Conservation (phyloP, 1,140 invertebrate genomes). For the Ladona fulva region DNA sequence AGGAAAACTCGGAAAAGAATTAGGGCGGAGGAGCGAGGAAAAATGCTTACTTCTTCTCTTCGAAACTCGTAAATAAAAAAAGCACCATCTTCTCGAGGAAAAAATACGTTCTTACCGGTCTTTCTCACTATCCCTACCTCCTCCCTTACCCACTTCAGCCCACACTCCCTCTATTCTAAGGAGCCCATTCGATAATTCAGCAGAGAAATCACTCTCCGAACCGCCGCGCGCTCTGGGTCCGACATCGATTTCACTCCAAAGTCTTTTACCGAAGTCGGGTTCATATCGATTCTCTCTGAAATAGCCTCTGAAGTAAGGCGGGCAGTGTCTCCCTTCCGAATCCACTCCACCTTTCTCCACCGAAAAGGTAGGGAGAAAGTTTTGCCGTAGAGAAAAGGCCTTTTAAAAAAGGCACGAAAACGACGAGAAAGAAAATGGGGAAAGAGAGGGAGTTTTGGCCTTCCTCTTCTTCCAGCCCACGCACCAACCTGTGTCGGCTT, state of each 20-base stretch:
- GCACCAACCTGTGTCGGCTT: background rate
- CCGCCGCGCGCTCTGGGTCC: background rate
- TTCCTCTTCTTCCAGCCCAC: background rate
- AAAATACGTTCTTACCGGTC: too few species aligned
- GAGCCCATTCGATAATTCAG: constrained; percentile 8
- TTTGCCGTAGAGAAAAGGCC: too few species aligned
- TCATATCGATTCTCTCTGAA: background rate
- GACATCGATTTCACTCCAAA: background rate
- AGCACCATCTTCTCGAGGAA: too few species aligned
- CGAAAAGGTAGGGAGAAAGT: background rate
- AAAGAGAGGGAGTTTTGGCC: background rate
- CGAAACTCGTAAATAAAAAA: too few species aligned
- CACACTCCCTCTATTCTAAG: background rate
- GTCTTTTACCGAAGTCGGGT: background rate
- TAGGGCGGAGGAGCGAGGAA: too few species aligned
- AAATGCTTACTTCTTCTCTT: too few species aligned
- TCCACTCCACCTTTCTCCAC: background rate
- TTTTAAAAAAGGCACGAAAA: background rate
- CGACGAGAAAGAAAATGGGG: background rate
- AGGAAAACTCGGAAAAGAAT: too few species aligned
- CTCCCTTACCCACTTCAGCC: background rate
- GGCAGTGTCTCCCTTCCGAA: background rate
- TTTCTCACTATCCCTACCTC: background rate
- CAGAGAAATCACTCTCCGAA: background rate
- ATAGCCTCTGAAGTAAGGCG: background rate